These are phyloP conservation scores for Phocoena sinus DNA, from an alignment of 2,113 vertebrate genomes.

Conservation along the genomic window DNA sequence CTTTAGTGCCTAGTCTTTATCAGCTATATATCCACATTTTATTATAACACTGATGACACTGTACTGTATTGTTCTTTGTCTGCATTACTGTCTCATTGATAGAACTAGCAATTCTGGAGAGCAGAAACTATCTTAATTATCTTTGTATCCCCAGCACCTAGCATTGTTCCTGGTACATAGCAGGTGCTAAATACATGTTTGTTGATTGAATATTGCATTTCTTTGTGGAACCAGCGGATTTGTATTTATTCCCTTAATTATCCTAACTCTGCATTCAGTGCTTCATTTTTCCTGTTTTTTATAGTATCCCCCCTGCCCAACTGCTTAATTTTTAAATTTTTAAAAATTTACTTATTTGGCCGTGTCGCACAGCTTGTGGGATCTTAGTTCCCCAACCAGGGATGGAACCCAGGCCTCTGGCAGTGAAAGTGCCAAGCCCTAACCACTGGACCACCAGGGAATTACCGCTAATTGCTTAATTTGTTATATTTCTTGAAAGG, in stretches of 20 bases:
- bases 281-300: not conserved
- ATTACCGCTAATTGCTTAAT: not conserved
- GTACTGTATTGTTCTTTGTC: not conserved
- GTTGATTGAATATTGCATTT: not conserved
- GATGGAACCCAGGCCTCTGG: not conserved
- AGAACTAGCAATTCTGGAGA: not conserved
- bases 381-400: not conserved
- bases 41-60: not conserved
- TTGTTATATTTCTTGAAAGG: not conserved
- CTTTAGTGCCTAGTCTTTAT: not conserved
- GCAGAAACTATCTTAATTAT: not conserved
- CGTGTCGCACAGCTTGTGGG: not conserved
- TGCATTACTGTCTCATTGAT: not conserved
- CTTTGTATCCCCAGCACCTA: not conserved
- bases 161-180: not conserved
- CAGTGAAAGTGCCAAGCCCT: not conserved
- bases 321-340: not conserved
- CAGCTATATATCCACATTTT: not conserved
- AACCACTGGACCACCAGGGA: not conserved
- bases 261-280: not conserved
- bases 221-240: not conserved
- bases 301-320: not conserved
- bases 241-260: not conserved
- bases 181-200: not conserved
- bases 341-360: not conserved